These are phyloP conservation scores for Himantopus leucocephalus DNA, from an alignment of 2,113 vertebrate genomes.

Conservation along the genomic window DNA sequence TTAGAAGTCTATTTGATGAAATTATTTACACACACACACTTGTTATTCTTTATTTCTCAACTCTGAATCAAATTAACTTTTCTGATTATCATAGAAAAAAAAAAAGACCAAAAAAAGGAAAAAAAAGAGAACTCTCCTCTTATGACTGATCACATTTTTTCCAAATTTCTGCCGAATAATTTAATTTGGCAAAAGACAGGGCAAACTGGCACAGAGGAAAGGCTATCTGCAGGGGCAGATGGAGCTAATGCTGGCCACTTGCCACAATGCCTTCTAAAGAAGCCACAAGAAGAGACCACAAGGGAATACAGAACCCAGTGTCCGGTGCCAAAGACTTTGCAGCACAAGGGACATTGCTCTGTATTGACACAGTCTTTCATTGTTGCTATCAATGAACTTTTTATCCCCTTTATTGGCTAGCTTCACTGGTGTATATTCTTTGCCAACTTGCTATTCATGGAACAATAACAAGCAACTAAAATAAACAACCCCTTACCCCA, in stretches of 20 bases:
- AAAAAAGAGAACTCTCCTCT: not conserved
- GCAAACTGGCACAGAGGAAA: not conserved
- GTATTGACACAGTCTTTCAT: constrained; percentile 11
- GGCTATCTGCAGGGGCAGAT: not conserved
- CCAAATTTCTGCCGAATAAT: not conserved
- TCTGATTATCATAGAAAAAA: not conserved
- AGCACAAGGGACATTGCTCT: constrained; percentile 41
- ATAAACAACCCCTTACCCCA: not conserved
- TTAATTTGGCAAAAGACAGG: not conserved
- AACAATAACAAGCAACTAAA: constrained; percentile 24
- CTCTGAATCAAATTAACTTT: not conserved
- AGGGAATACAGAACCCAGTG: not conserved
- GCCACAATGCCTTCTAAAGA: constrained; percentile 36
- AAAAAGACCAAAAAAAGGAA: not conserved
- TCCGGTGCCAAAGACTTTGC: constrained; percentile 1
- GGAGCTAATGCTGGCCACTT: constrained; percentile 10
- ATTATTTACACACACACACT: not conserved
- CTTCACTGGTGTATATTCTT: not conserved
- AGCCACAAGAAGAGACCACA: constrained; percentile 17
- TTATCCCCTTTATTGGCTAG: constrained; percentile 33
- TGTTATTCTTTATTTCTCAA: not conserved
- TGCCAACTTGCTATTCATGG: constrained; percentile 12
- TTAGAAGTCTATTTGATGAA: not conserved
- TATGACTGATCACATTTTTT: not conserved
- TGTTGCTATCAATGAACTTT: constrained; percentile 61